Evolutionary conservation across 2,888 invertebrate genomes (phyloP), one percentile per base, ranked within the genome.

Genomic region (Ernsta delagoae): DNA sequence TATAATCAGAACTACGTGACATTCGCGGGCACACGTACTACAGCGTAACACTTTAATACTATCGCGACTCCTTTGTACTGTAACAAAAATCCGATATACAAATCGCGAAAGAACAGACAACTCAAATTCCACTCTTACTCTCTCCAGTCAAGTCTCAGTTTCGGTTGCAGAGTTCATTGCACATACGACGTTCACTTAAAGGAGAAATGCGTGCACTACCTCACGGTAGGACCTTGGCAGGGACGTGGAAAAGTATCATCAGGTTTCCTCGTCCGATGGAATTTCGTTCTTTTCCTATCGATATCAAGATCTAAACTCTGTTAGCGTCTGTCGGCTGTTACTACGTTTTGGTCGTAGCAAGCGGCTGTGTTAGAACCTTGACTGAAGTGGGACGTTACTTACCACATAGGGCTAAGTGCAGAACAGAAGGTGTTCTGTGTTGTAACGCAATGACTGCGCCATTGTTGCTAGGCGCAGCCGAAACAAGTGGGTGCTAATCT

Each of bases 321-420:
- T 75, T 65, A 11, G 3, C 0, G 3, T 0, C 11, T 50, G 0
- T 11, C 1, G 73, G 70, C 60, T 9, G 61, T 79, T 88, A 75
- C 34, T 73, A 69, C 77, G 70, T 82, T 79, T 57, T 72, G 64
- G 65, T 48, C 31, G 41, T 76, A 65, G 71, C 65, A 72, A 72
- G 75, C 78, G 74, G 78, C 79, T 82, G 83, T 84, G 86, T 87
- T 88, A 85, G 87, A 89, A 83, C 91, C 91, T 92, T 91, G 91
- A 86, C 83, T 89, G 89, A 89, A 91, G 86, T 92, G 82, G 90
- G 90, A 88, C 90, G 87, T 80, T 83, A 81, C 81, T 83, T 90
- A 90, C 91, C 86, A 89, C 90, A 90, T 85, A 87, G 89, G 85
- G 83, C 85, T 90, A 88, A 88, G 84, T 87, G 85, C 83, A 85